These are phyloP conservation scores for Hyperoplus lanceolatus DNA, from an alignment of 2,797 vertebrate genomes.

Conservation along the genomic window DNA sequence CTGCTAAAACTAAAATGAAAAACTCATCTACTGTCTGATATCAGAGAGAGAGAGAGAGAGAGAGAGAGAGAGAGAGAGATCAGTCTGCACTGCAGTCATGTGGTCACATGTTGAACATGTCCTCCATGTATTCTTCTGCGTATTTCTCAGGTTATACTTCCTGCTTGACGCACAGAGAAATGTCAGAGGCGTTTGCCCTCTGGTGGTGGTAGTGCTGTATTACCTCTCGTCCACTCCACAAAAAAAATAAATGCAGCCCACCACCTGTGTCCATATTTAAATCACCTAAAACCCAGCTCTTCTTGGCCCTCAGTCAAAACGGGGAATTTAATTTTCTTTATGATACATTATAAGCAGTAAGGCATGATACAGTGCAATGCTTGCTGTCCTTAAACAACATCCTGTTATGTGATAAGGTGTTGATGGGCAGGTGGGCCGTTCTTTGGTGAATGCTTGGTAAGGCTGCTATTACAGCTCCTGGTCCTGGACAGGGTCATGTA, in stretches of 20 bases:
- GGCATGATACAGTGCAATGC: slow-evolving; percentile 58
- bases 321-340: slow-evolving; percentile 54
- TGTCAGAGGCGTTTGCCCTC: slow-evolving; percentile 34
- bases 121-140: too few species aligned
- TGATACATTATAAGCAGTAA: slow-evolving; percentile 41
- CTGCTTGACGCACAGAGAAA: slow-evolving; percentile 11
- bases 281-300: not conserved
- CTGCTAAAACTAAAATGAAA: not conserved
- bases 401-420: not conserved
- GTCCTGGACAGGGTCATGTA: not conserved
- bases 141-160: slow-evolving; percentile 1
- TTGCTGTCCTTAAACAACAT: slow-evolving; percentile 26
- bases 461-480: not conserved
- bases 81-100: not conserved
- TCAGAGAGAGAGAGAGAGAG: not conserved
- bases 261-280: not conserved
- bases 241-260: not conserved
- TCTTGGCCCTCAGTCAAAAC: slow-evolving; percentile 27
- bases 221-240: not conserved
- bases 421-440: slow-evolving; percentile 12
- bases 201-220: slow-evolving; percentile 31
- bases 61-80: not conserved
- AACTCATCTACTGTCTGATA: too few species aligned
- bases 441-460: slow-evolving; percentile 19
- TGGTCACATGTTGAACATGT: slow-evolving; percentile 5